Base-by-base conservation (phyloP, 2,113 vertebrate genomes). In the Otus sunia region DNA sequence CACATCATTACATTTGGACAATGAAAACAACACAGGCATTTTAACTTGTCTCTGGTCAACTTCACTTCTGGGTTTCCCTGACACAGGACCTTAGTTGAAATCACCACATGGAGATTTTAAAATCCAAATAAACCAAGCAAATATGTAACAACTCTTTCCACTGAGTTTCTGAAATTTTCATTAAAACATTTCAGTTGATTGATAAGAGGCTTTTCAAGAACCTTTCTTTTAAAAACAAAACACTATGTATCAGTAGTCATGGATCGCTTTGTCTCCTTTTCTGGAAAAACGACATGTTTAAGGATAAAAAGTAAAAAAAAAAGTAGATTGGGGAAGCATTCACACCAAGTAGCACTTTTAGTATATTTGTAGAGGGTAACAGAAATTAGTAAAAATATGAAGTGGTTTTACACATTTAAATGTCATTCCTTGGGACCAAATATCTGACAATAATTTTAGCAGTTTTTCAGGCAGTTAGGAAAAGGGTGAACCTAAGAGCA, bases 11-110 rank as follows among this genome's bases (percentile, higher is more conserved):
- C 62, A 2, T 88, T 91, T 47, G 95, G 97, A 92, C 94, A 97
- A 97, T 74, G 95, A 94, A 96, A 97, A 86, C 86, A 96, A 88
- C 81, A 36, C 80, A 95, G 96, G 87, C 91, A 95, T 96, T 86
- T 97, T 94, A 75, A 76, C 96, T 95, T 72, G 76, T 85, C 95
- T 97, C 95, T 96, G 95, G 89, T 91, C 96, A 97, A 19, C 93
- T 69, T 97, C 95, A 97, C 90, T 93, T 79, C 59, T 91, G 80
- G 85, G 76, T 93, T 95, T 97, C 79, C 53, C 69, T 95, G 95
- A 86, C 91, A 84, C 71, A 34, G 45, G 41, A 93, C 84, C 79
- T 80, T 49, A 45, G 91, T 1, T 37, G 77, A 86, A 95, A 96
- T 58, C 85, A 93, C 58, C 90, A 90, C 55, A 79, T 68, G 89